A percentile compares a stretch with the other conserved stretches of the same genome.
phyloP scores from a whole-genome alignment of 2,797 vertebrate species.

The Kryptopterus vitreolus region DNA sequence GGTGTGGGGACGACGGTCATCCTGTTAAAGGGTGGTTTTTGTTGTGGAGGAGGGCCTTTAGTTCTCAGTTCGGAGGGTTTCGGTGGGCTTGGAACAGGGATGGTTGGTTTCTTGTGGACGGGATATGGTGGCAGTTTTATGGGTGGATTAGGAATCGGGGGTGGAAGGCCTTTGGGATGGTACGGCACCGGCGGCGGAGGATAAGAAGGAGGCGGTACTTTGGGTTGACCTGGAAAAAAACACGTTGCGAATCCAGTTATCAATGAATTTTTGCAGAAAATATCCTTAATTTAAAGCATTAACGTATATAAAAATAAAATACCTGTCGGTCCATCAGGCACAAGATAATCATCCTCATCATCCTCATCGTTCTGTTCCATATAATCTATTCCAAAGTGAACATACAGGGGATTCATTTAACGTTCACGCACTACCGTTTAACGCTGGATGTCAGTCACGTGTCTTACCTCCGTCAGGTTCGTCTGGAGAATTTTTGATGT shows the following conservation, averaged over 20 bases:
- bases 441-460: background rate
- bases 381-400: slow-evolving; percentile 65
- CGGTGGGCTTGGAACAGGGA: slow-evolving; percentile 52
- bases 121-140: slow-evolving; percentile 28
- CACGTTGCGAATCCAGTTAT: background rate
- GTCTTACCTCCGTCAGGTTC: slow-evolving; percentile 74
- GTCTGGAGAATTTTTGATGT: slow-evolving; percentile 78
- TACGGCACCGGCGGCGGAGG: slow-evolving; percentile 86
- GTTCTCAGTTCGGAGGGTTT: slow-evolving; percentile 53
- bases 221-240: slow-evolving; percentile 62
- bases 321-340: slow-evolving; percentile 76
- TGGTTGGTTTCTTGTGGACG: slow-evolving; percentile 43
- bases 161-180: slow-evolving; percentile 56
- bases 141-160: slow-evolving; percentile 54
- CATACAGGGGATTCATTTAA: background rate
- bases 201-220: slow-evolving; percentile 82
- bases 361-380: slow-evolving; percentile 80
- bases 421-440: background rate
- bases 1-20: slow-evolving; percentile 39
- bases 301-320: slow-evolving; percentile 48
- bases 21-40: slow-evolving; percentile 50
- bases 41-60: slow-evolving; percentile 60
- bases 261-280: background rate
- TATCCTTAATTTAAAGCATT: background rate
- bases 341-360: slow-evolving; percentile 85